phyloP scores from a whole-genome alignment of 2,888 invertebrate genomes.

The Cephus nigrinus region DNA sequence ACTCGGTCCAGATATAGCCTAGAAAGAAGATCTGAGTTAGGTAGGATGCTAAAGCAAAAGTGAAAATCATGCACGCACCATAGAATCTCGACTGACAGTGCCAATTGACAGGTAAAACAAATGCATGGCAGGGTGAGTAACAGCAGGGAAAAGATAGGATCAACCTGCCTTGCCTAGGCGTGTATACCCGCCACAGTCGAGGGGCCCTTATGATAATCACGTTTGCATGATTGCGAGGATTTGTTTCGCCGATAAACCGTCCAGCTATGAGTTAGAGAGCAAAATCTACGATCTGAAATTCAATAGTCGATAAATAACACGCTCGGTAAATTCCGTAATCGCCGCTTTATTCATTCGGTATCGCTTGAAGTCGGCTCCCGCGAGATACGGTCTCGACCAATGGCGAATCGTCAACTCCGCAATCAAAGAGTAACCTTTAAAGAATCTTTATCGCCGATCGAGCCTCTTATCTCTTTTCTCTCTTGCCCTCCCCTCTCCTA shows the following conservation, averaged over 20 bases:
- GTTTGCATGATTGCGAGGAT: constrained; percentile 47
- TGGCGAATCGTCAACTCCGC: not conserved
- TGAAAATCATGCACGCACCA: constrained; percentile 30
- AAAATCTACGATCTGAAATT: constrained; percentile 53
- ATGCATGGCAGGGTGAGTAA: constrained; percentile 45
- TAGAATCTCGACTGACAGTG: constrained; percentile 40
- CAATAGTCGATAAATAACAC: constrained; percentile 57
- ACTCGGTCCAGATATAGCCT: not conserved
- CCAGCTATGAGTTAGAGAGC: constrained; percentile 48
- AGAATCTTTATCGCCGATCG: constrained; percentile 3
- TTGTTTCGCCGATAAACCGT: constrained; percentile 48
- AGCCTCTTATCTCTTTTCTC: not conserved
- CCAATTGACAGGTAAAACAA: constrained; percentile 53
- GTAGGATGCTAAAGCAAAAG: constrained; percentile 18
- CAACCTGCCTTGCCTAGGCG: constrained; percentile 25
- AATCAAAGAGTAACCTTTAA: constrained; percentile 2
- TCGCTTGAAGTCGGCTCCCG: constrained; percentile 31
- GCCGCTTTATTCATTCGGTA: constrained; percentile 45
- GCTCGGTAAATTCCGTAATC: constrained; percentile 50
- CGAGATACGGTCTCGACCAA: constrained; percentile 1
- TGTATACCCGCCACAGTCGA: not conserved
- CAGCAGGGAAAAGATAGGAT: constrained; percentile 45
- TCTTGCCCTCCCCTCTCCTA: no score
- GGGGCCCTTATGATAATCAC: constrained; percentile 48
- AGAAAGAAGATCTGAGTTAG: not conserved